Evolutionary conservation across 2,888 invertebrate genomes (phyloP).

Genomic region (Dasysyrphus albostriatus): DNA sequence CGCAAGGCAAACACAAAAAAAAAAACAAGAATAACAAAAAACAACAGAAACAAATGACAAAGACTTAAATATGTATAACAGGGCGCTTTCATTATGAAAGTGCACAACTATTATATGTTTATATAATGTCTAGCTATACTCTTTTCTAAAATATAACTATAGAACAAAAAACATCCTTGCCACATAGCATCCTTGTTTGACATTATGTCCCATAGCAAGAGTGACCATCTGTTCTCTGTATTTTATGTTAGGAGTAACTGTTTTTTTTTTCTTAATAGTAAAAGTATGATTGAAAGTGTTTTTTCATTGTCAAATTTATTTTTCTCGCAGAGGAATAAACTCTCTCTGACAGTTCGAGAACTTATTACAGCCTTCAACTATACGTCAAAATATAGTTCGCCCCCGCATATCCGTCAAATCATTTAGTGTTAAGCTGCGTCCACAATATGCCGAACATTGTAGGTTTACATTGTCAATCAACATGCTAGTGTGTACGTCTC

Average conservation of each 20-base stretch:
- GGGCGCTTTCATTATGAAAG: conserved; percentile 14
- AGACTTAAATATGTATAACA: conserved; percentile 21
- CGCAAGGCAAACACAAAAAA: conserved; percentile 12
- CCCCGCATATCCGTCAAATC: no score
- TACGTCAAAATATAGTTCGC: no score
- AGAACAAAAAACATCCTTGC: conserved; percentile 11
- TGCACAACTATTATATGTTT: conserved; percentile 3
- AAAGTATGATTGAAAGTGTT: no score
- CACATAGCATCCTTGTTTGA: conserved; percentile 38
- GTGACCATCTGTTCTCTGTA: not conserved
- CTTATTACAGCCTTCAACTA: no score
- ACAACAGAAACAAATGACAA: conserved; percentile 23
- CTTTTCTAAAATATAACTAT: not conserved
- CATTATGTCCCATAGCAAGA: conserved; percentile 26
- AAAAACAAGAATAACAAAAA: conserved; percentile 13
- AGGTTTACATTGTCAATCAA: no score
- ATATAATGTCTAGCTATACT: not conserved
- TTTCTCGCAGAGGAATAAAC: no score
- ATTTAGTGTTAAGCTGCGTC: no score
- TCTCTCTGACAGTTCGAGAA: no score
- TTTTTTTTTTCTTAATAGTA: no score
- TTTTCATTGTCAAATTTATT: no score
- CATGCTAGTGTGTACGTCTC: no score
- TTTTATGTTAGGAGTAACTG: not conserved
- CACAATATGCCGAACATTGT: no score